phyloP scores from a whole-genome alignment of 2,113 vertebrate genomes.

The Hydrochoerus hydrochaeris region DNA sequence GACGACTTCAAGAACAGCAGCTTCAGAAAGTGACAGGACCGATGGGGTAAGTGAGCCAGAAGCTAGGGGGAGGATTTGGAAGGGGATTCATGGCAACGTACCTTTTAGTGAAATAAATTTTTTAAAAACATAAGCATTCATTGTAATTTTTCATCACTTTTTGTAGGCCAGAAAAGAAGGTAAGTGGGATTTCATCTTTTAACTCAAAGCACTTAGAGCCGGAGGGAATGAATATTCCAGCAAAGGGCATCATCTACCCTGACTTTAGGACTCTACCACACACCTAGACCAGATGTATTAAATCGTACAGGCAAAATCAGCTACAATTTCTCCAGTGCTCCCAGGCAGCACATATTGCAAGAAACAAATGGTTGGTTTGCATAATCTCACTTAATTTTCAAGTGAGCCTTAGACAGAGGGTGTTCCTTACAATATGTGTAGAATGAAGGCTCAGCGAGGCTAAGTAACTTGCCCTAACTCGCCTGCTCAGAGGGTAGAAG shows the following conservation, averaged over 20 bases:
- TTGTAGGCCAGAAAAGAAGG: not conserved
- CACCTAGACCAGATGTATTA: not conserved
- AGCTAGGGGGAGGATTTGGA: not conserved
- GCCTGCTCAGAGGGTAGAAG: not conserved
- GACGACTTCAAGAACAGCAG: not conserved
- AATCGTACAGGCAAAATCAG: not conserved
- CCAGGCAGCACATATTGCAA: not conserved
- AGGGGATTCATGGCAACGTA: not conserved
- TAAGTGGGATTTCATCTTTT: not conserved
- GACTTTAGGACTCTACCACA: not conserved
- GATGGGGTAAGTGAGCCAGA: too few species aligned
- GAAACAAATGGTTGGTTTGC: not conserved
- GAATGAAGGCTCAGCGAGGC: not conserved
- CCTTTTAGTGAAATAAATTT: not conserved
- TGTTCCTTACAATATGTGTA: not conserved
- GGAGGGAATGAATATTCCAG: not conserved
- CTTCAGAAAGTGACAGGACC: not conserved
- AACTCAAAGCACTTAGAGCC: not conserved
- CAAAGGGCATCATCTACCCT: not conserved
- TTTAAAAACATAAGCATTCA: not conserved
- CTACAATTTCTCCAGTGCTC: not conserved
- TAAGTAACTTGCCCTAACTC: not conserved
- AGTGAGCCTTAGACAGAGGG: not conserved
- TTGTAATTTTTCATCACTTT: not conserved
- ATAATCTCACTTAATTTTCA: not conserved